Percentiles rank a stretch among this genome's conserved stretches.
Conservation (phyloP, 64 coral and sea anemone genomes). For the Montipora cactus region DNA sequence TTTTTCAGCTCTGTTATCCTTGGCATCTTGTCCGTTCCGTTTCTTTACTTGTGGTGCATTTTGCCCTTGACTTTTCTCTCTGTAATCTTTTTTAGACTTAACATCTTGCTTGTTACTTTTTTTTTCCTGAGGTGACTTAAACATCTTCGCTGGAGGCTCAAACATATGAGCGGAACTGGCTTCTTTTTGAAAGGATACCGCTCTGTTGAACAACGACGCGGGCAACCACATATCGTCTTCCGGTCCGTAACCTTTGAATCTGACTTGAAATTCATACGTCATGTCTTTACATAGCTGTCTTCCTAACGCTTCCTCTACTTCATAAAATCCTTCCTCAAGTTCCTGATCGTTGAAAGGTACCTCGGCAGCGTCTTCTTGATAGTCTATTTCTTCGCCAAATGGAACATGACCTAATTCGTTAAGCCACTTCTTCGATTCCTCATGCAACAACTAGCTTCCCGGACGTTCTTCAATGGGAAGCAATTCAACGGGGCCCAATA, state of each 20-base stretch:
- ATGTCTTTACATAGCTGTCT: slow-evolving; percentile 4
- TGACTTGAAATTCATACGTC: slow-evolving; percentile 17
- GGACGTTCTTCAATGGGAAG: background rate
- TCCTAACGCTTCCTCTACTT: slow-evolving; percentile 15
- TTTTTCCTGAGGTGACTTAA: background rate
- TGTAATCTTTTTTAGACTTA: slow-evolving; percentile 22
- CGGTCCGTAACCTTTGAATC: slow-evolving; percentile 34
- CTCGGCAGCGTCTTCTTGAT: background rate
- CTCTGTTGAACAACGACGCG: background rate
- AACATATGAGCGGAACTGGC: background rate
- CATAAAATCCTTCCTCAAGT: slow-evolving; percentile 38
- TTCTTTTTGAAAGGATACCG: slow-evolving; percentile 6
- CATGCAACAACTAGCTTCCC: background rate
- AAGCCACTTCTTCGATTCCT: background rate
- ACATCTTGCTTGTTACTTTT: background rate
- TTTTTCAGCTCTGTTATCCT: slow-evolving; percentile 6
- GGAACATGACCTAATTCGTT: slow-evolving; percentile 6
- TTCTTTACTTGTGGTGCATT: slow-evolving; percentile 3
- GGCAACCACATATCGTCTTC: slow-evolving; percentile 44
- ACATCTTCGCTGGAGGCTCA: background rate
- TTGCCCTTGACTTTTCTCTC: background rate
- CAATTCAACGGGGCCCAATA: background rate
- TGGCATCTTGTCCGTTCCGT: background rate
- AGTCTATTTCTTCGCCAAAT: background rate
- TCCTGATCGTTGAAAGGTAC: background rate